Evolutionary conservation across 23 tunicate genomes (phyloP).

Genomic region (Styela clava): DNA sequence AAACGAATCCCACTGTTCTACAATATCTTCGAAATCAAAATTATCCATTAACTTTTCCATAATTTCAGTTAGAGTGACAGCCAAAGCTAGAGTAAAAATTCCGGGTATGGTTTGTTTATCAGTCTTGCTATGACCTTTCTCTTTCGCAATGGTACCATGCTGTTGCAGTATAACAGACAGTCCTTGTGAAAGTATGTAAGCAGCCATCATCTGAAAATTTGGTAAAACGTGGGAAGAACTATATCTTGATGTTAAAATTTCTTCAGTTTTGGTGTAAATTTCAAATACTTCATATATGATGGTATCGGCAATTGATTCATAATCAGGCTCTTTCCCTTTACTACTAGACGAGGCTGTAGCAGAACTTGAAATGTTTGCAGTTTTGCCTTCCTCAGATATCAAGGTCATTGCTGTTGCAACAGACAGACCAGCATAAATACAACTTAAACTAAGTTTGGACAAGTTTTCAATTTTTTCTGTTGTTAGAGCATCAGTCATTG

Average conservation of each 20-base stretch:
- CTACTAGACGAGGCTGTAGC: background rate
- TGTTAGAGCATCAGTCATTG: constrained; percentile 39
- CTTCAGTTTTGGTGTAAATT: background rate
- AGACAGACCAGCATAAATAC: constrained; percentile 52
- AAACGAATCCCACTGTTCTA: background rate
- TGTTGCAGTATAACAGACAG: background rate
- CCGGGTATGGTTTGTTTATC: background rate
- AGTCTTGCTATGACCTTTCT: background rate
- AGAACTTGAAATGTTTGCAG: background rate
- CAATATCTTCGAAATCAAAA: background rate
- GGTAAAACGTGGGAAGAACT: background rate
- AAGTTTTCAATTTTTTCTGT: constrained; percentile 27
- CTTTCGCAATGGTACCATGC: background rate
- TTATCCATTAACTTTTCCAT: background rate
- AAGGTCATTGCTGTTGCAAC: constrained; percentile 47
- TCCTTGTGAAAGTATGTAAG: constrained; percentile 17
- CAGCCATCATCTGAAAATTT: constrained; percentile 1
- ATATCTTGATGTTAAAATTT: background rate
- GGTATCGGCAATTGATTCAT: background rate
- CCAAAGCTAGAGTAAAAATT: background rate
- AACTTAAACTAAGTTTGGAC: constrained; percentile 46
- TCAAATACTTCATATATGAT: constrained; percentile 5
- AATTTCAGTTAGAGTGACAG: background rate
- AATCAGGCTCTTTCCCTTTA: constrained; percentile 22
- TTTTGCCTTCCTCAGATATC: constrained; percentile 8